phyloP scores from a whole-genome alignment of 2,888 invertebrate species.

The Limnephilus marmoratus region DNA sequence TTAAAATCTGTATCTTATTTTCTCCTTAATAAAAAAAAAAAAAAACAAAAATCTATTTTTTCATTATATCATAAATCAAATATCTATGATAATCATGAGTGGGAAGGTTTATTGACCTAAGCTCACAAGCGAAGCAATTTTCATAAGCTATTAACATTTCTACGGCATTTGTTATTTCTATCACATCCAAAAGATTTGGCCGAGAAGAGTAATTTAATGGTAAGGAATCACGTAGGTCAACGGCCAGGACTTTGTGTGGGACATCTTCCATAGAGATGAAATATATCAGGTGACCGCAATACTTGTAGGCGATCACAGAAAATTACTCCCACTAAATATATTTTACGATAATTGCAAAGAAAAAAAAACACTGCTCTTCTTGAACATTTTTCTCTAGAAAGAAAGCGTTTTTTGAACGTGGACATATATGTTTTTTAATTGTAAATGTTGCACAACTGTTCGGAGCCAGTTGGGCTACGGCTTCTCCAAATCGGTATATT shows the following conservation, averaged over 20 bases:
- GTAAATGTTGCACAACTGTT: no score
- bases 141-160: not conserved
- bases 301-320: not conserved
- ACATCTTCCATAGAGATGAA: not conserved
- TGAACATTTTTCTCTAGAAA: no score
- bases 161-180: not conserved
- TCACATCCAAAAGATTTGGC: not conserved
- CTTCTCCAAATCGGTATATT: no score
- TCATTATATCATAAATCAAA: no score
- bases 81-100: not conserved
- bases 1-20: no score
- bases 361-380: not conserved
- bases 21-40: no score
- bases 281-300: not conserved
- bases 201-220: not conserved
- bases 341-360: not conserved
- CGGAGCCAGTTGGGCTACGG: no score
- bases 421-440: no score
- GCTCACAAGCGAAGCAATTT: not conserved
- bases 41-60: no score
- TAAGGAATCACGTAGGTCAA: not conserved
- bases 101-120: not conserved
- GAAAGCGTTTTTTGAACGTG: not conserved
- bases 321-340: not conserved
- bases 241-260: not conserved